Evolutionary conservation across 2,888 invertebrate species (phyloP), one percentile per base, ranked within the genome.

Genomic region (Andrena bicolor): DNA sequence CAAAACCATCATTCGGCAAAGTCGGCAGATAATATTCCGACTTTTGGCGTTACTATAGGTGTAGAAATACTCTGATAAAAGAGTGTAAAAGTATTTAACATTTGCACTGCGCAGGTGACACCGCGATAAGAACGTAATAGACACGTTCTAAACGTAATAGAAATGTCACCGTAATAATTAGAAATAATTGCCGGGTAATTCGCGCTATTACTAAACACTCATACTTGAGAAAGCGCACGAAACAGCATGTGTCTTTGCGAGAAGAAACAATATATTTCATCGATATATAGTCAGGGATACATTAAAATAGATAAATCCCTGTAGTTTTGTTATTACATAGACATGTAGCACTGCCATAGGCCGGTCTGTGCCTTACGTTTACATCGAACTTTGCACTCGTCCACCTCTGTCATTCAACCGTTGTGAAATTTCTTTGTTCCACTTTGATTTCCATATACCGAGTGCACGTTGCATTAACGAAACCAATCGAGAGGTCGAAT

Each of bases 51-150:
- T 10, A 35, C 10, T 35, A 35, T 35, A 35, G 26, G 69, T 69
- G 48, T 23, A 16, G 23, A 68, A 69, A 76, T 56, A 7, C 20
- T 0, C 35, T 23, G 78, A 76, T 68, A 63, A 76, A 79, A 63
- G 48, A 63, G 76, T 69, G 35, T 63, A 63, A 58, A 2, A 58
- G 13, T 41, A 51, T 30, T 65, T 51, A 60, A 35, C 49, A 8
- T 13, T 51, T 13, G 1, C 58, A 13, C 49, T 72, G 16, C 23
- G 13, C 26, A 1, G 6, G 41, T 41, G 48, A 71, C 41, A 71
- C 2, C 32, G 1, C 23, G 0, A 20, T 23, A 60, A 30, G 26
- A 60, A 1, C 13, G 32, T 48, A 32, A 32, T 10, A 49, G 10
- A 6, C 16, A 20, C 30, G 13, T 10, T 7, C 4, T 6, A 10